Conservation (phyloP, 2,797 vertebrate genomes). For the Esox masquinongy region DNA sequence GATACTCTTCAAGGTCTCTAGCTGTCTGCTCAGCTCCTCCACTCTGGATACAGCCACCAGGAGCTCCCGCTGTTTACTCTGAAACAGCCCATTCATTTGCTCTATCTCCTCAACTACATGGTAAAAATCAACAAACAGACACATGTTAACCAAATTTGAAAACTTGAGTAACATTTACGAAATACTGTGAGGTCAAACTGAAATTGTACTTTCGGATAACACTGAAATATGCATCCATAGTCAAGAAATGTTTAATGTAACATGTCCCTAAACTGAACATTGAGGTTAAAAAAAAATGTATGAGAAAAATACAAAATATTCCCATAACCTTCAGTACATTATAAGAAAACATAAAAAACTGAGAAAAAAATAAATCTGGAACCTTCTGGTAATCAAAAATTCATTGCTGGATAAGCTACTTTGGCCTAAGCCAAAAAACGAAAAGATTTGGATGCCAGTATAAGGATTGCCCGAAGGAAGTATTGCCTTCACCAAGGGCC, state of each 20-base stretch:
- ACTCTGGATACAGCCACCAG: slow-evolving; percentile 86
- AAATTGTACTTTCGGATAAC: background rate
- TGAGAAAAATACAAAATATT: background rate
- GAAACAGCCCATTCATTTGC: slow-evolving; percentile 93
- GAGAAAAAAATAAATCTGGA: background rate
- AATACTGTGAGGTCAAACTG: background rate
- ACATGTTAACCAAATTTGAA: background rate
- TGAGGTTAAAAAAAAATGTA: background rate
- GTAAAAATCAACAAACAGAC: background rate
- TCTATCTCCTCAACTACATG: slow-evolving; percentile 92
- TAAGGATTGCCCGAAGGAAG: too few relatives aligned
- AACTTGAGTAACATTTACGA: background rate
- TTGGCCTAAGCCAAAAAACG: background rate
- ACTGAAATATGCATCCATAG: background rate
- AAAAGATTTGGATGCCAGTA: background rate
- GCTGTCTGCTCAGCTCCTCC: slow-evolving; percentile 89
- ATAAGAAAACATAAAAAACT: background rate
- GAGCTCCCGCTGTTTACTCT: slow-evolving; percentile 94
- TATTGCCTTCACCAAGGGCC: too few relatives aligned
- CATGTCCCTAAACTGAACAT: background rate
- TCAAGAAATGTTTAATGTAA: background rate
- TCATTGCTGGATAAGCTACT: background rate
- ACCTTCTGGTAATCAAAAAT: background rate
- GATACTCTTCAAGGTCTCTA: slow-evolving; percentile 87
- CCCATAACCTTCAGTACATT: background rate